Evolutionary conservation across 1,140 invertebrate species (phyloP).

Genomic region (Mylabris phalerata): DNA sequence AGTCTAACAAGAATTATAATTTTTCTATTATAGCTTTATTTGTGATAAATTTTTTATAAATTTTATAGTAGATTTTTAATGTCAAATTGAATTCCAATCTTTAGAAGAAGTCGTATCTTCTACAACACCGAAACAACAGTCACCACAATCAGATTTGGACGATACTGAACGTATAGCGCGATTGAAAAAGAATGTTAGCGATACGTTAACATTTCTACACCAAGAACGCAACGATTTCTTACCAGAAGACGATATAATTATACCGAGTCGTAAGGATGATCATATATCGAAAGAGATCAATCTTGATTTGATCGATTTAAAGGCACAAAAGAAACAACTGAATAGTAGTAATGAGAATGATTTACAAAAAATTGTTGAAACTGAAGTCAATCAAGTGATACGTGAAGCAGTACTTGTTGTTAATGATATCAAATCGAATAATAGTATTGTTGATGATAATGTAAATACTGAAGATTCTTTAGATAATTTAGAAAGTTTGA

Average conservation of each 20-base stretch:
- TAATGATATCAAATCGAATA: conserved; percentile 26
- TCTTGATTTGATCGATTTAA: conserved; percentile 30
- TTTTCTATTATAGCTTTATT: not conserved
- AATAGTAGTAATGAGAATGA: conserved; percentile 12
- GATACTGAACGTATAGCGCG: conserved; percentile 29
- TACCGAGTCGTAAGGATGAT: conserved; percentile 39
- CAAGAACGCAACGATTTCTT: conserved; percentile 41
- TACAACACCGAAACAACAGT: conserved; percentile 17
- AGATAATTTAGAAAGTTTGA: conserved; percentile 32
- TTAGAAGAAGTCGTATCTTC: conserved; percentile 22
- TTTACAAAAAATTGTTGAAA: conserved; percentile 24
- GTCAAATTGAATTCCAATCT: not conserved
- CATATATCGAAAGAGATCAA: conserved; percentile 36
- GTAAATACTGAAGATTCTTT: conserved; percentile 30
- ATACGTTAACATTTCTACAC: conserved; percentile 40
- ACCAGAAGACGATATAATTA: conserved; percentile 38
- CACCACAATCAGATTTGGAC: not conserved
- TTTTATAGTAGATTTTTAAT: not conserved
- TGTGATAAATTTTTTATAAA: not conserved
- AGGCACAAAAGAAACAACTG: conserved; percentile 20
- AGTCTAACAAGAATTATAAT: not conserved
- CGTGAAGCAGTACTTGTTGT: conserved; percentile 32
- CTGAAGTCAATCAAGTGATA: conserved; percentile 32
- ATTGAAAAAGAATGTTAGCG: conserved; percentile 37
- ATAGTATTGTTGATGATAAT: conserved; percentile 29